phyloP scores from a whole-genome alignment of 2,888 invertebrate genomes.

The Halocaridina rubra region DNA sequence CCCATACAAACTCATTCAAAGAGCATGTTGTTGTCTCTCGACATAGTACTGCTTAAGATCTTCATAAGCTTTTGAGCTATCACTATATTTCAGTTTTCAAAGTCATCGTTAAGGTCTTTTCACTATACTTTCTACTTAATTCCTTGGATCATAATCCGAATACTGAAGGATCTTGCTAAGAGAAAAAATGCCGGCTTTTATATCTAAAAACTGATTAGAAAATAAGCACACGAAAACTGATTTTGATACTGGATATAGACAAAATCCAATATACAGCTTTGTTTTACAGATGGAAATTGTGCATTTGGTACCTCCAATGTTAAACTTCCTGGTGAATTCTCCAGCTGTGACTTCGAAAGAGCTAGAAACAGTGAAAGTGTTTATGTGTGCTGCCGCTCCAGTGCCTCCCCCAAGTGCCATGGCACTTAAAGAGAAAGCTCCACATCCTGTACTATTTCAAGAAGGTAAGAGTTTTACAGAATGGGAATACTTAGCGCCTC shows the following conservation, averaged over 20 bases:
- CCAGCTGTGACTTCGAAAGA: conserved; percentile 73
- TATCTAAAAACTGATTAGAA: not conserved
- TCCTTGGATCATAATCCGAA: not conserved
- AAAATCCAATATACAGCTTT: not conserved
- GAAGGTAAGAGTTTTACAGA: conserved; percentile 73
- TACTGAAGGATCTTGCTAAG: not conserved
- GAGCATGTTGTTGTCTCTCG: no score
- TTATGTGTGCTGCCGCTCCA: conserved; percentile 79
- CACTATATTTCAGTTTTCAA: no score
- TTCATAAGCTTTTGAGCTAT: no score
- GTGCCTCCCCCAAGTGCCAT: conserved; percentile 71
- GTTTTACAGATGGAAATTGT: conserved; percentile 70
- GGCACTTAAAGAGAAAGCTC: conserved; percentile 72
- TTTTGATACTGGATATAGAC: not conserved
- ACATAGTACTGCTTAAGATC: no score
- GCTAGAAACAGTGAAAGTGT: conserved; percentile 71
- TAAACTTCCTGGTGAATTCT: conserved; percentile 76
- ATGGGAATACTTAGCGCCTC: no score
- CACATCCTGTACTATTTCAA: conserved; percentile 81
- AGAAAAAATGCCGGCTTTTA: no score
- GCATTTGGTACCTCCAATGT: conserved; percentile 82
- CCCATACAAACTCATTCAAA: not conserved
- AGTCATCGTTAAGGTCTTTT: no score
- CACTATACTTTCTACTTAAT: not conserved
- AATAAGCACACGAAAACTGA: not conserved